Evolutionary conservation across 2,888 invertebrate genomes (phyloP).

Genomic region (Cephus spinipes): DNA sequence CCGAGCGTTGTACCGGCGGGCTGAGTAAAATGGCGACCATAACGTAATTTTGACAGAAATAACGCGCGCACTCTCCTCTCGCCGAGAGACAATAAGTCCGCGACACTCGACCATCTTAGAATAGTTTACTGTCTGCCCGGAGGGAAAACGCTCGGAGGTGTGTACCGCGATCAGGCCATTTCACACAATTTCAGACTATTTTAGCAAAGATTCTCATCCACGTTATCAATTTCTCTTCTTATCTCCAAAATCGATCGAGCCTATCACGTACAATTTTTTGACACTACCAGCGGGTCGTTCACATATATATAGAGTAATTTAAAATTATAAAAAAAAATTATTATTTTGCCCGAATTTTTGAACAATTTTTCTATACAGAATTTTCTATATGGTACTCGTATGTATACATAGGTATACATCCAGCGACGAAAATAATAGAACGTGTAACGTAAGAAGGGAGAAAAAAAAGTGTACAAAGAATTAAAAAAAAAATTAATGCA

Average conservation of each 20-base stretch:
- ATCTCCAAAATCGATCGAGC: not conserved
- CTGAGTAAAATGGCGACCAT: constrained; percentile 48
- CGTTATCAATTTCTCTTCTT: not conserved
- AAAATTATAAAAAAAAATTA: not conserved
- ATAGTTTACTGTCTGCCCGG: constrained; percentile 48
- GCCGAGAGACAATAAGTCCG: constrained; percentile 55
- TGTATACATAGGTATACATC: not conserved
- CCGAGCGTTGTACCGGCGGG: constrained; percentile 28
- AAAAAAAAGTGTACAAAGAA: not conserved
- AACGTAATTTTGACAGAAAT: constrained; percentile 65
- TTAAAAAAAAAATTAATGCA: not conserved
- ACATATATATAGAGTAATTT: not conserved
- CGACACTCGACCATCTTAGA: constrained; percentile 53
- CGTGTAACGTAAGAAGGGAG: not conserved
- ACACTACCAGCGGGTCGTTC: not conserved
- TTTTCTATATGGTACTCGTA: not conserved
- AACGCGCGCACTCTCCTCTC: constrained; percentile 42
- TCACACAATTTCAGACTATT: not conserved
- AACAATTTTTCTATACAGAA: not conserved
- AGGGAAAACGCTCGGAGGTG: not conserved
- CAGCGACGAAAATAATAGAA: not conserved
- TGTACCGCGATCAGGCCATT: not conserved
- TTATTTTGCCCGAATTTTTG: not conserved
- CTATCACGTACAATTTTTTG: too few relatives aligned
- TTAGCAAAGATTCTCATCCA: not conserved